phyloP scores from a whole-genome alignment of 2,113 vertebrate genomes.

The Amphiprion percula region DNA sequence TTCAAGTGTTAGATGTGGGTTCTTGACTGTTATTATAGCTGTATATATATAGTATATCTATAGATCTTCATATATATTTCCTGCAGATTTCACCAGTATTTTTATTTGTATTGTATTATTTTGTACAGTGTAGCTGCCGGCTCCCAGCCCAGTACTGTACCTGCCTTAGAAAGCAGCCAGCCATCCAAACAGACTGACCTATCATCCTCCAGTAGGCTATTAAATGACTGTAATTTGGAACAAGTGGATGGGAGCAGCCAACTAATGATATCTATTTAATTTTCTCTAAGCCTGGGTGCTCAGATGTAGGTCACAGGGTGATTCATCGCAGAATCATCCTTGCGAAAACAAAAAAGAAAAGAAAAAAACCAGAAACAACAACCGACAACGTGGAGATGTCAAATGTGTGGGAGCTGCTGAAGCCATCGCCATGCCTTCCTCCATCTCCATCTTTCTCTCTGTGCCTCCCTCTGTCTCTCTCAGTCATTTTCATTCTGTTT shows the following conservation, averaged over 20 bases:
- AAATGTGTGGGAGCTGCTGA: slow-evolving; percentile 52
- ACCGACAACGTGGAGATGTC: slow-evolving; percentile 47
- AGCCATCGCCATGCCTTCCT: slow-evolving; percentile 39
- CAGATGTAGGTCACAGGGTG: slow-evolving; percentile 70
- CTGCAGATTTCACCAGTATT: no score
- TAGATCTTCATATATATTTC: no score
- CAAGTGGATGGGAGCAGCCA: slow-evolving; percentile 46
- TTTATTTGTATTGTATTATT: no score
- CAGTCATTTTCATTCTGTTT: slow-evolving; percentile 74
- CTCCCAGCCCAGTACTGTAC: no score
- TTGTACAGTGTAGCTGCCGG: no score
- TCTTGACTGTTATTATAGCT: no score
- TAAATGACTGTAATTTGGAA: slow-evolving; percentile 49
- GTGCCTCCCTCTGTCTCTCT: slow-evolving; percentile 62
- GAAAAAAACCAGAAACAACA: slow-evolving; percentile 48
- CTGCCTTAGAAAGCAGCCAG: no score
- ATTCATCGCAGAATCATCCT: slow-evolving; percentile 66
- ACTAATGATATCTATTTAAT: slow-evolving; percentile 68
- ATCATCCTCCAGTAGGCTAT: background rate
- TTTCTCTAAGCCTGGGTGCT: slow-evolving; percentile 45
- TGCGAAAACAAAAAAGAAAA: slow-evolving; percentile 39
- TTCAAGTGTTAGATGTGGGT: no score
- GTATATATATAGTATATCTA: no score
- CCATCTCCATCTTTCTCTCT: slow-evolving; percentile 42
- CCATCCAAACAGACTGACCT: no score